Evolutionary conservation across 2,888 invertebrate species (phyloP), one percentile per base, ranked within the genome.

Genomic region (Zygaena filipendulae): DNA sequence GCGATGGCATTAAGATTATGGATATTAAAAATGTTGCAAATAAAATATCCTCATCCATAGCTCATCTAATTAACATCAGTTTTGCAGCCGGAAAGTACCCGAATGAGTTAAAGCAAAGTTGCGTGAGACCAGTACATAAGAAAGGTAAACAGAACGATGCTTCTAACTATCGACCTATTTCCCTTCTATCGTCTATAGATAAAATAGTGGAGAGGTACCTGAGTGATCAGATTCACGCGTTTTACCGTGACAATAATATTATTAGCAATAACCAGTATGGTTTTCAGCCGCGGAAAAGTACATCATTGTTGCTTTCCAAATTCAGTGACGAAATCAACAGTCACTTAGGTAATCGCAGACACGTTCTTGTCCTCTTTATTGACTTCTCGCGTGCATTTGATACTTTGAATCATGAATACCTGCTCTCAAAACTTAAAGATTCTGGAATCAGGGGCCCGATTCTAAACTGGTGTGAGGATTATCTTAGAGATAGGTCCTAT

Each of bases 351-450:
- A 7, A 35, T 2, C 36, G 30, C 29, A 34, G 30, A 25, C 25
- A 32, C 5, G 35, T 41, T 11, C 19, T 39, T 2, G 28, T 21
- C 1, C 21, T 38, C 1, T 38, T 40, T 31, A 41, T 39, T 13
- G 38, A 39, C 13, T 39, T 36, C 19, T 28, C 34, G 2, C 32
- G 35, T 8, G 43, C 43, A 1, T 43, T 43, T 34, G 43, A 43
- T 11, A 42, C 40, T 1, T 23, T 40, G 3, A 21, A 22, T 5
- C 41, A 42, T 25, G 19, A 32, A 3, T 19, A 33, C 11, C 28
- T 42, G 0, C 7, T 36, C 3, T 19, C 25, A 8, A 35, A 27
- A 9, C 21, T 42, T 2, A 25, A 35, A 11, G 13, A 30, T 16
- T 32, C 31, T 26, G 38, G 40, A 5, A 20, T 40, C 9, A 26